These are phyloP conservation scores for Pogonognathellus flavescens DNA, from an alignment of 1,140 invertebrate species.

Conservation along the genomic window DNA sequence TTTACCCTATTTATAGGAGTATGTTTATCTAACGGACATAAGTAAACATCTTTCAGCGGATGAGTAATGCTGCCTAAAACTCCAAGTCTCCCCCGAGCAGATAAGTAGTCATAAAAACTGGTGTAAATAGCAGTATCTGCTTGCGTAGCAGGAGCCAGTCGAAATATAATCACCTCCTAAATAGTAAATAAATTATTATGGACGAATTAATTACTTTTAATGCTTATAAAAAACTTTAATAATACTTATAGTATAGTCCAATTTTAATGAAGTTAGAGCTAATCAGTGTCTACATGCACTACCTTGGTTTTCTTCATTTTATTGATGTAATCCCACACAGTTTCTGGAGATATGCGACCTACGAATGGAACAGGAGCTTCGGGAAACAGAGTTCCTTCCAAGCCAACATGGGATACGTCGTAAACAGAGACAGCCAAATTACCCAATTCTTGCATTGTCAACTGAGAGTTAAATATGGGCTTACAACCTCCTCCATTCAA, in stretches of 20 bases:
- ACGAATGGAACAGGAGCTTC: slow-evolving; percentile 75
- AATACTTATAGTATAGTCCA: too few relatives aligned
- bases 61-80: slow-evolving; percentile 77
- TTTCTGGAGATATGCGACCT: slow-evolving; percentile 89
- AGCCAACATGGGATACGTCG: slow-evolving; percentile 56
- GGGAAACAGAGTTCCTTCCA: slow-evolving; percentile 63
- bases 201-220: too few relatives aligned
- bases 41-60: slow-evolving; percentile 94
- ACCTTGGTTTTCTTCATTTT: slow-evolving; percentile 90
- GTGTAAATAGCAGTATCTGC: slow-evolving; percentile 89
- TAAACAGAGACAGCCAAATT: slow-evolving; percentile 56
- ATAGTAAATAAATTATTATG: too few relatives aligned
- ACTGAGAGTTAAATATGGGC: slow-evolving; percentile 52
- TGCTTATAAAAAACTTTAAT: too few relatives aligned
- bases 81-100: slow-evolving; percentile 81
- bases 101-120: slow-evolving; percentile 90
- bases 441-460: slow-evolving; percentile 65
- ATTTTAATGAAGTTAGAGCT: too few relatives aligned
- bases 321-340: slow-evolving; percentile 93
- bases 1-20: slow-evolving; percentile 84
- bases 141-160: slow-evolving; percentile 83
- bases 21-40: slow-evolving; percentile 86
- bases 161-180: slow-evolving; percentile 85
- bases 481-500: slow-evolving; percentile 22
- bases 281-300: too few relatives aligned